These are phyloP conservation scores for Eumacrocentrus americanus DNA, from an alignment of 2,888 invertebrate species.

Conservation along the genomic window DNA sequence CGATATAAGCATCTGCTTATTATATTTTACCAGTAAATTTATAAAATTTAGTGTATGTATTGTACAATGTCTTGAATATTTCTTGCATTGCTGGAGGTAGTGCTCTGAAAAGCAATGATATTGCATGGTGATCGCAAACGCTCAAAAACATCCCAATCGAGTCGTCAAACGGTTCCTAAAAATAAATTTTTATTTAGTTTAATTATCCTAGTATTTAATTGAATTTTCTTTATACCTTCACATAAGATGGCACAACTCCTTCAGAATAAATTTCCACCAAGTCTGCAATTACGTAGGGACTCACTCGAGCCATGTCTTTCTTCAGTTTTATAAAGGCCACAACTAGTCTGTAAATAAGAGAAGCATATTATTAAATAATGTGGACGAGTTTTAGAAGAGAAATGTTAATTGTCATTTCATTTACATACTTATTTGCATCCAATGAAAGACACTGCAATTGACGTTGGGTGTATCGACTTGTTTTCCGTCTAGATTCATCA, in stretches of 20 bases:
- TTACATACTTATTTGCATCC: conserved; percentile 53
- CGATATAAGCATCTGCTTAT: conserved; percentile 11
- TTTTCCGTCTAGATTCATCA: conserved; percentile 39
- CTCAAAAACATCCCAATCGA: conserved; percentile 49
- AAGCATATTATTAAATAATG: conserved; percentile 15
- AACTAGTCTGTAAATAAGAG: conserved; percentile 40
- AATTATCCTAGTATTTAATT: conserved; percentile 13
- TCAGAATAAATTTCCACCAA: conserved; percentile 47
- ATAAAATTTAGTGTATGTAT: conserved; percentile 51
- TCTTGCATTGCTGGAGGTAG: conserved; percentile 49
- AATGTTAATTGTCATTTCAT: conserved; percentile 13
- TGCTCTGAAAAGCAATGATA: conserved; percentile 48
- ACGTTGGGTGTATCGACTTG: conserved; percentile 37
- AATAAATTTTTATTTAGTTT: conserved; percentile 20
- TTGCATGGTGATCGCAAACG: conserved; percentile 51
- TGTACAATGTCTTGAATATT: conserved; percentile 51
- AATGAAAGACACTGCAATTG: conserved; percentile 43
- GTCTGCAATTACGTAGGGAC: conserved; percentile 53
- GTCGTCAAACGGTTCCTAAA: conserved; percentile 49
- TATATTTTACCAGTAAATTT: conserved; percentile 57
- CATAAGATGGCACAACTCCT: conserved; percentile 39
- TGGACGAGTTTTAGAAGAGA: conserved; percentile 15
- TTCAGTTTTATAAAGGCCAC: conserved; percentile 48
- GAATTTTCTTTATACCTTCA: conserved; percentile 46
- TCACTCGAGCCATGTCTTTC: conserved; percentile 47